Percentiles rank a stretch among this genome's conserved stretches.
phyloP scores from a whole-genome alignment of 2,888 invertebrate genomes.

The Chymomyza procnemis region DNA sequence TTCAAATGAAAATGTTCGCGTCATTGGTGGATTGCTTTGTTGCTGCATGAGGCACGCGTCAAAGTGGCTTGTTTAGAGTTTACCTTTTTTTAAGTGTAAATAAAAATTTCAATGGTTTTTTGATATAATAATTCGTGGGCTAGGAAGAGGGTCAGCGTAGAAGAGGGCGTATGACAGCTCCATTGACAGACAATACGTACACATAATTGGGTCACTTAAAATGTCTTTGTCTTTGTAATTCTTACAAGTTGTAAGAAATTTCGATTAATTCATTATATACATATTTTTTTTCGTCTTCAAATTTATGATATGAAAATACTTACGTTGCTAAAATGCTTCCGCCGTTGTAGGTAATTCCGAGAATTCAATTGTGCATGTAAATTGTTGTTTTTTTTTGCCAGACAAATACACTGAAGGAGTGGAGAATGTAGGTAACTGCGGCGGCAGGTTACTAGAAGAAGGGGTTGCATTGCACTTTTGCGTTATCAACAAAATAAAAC shows the following conservation, averaged over 20 bases:
- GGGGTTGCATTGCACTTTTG: slow-evolving; percentile 33
- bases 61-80: slow-evolving; percentile 36
- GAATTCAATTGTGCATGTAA: slow-evolving; percentile 41
- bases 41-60: slow-evolving; percentile 55
- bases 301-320: not conserved
- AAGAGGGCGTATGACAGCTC: not conserved
- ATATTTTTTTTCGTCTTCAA: not conserved
- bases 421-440: too few species aligned
- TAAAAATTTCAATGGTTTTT: slow-evolving; percentile 1
- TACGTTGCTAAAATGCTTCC: slow-evolving; percentile 35
- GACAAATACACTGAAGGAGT: slow-evolving; percentile 23
- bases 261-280: too few species aligned
- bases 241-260: too few species aligned
- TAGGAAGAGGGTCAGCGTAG: not conserved
- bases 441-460: not conserved
- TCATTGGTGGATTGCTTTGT: slow-evolving; percentile 22
- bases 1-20: not conserved
- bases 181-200: not conserved
- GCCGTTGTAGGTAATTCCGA: slow-evolving; percentile 59
- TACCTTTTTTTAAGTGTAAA: slow-evolving; percentile 10
- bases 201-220: not conserved
- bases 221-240: not conserved
- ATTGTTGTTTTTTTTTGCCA: slow-evolving; percentile 56
- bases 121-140: not conserved
- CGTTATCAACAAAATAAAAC: slow-evolving; percentile 42